Evolutionary conservation across 2,113 vertebrate genomes (phyloP), one percentile per base, ranked within the genome.

Genomic region (Stigmatopora nigra): DNA sequence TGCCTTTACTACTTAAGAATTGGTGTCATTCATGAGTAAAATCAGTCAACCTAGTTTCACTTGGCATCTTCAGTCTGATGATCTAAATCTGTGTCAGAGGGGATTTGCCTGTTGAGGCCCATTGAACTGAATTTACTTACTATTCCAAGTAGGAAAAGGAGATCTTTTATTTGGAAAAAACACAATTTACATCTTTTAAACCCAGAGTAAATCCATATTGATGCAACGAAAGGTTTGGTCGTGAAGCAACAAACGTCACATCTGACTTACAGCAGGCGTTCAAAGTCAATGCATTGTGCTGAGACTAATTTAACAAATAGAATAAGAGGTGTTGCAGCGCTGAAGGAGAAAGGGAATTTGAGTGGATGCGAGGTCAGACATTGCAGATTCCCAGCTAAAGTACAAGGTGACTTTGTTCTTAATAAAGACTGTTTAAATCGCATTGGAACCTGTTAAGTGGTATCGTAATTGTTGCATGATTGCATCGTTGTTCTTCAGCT

Each of bases 41-140:
- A 77, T 73, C 76, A 69, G 67, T 81, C 80, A 84, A 77, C 82
- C 84, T 68, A 84, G 75, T 78, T 86, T 82, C 73, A 52, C 70
- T 72, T 70, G 70, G 65, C 78, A 48, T 76, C 76, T 10, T 79
- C 73, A 61, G 68, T 65, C 69, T 72, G 64, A 64, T 75, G 41
- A 63, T 77, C 68, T 73, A 66, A 76, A 81, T 78, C 63, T 73
- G 69, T 60, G 61, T 76, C 57, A 4, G 62, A 51, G 72, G 67
- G 66, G 57, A 59, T 68, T 75, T 1, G 63, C 19, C 53, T 45
- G 44, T 8, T 25, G 68, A 63, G 62, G 69, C 71, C 70, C 20
- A 2, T 4, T 36, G 36, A 70, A 68, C 46, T 60, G 5, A 51
- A 69, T 45, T 68, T 45, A 58, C 19, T 64, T 6, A 0, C 5